These are phyloP conservation scores for Pseudochaenichthys georgianus DNA, from an alignment of 2,797 vertebrate genomes.

Conservation along the genomic window DNA sequence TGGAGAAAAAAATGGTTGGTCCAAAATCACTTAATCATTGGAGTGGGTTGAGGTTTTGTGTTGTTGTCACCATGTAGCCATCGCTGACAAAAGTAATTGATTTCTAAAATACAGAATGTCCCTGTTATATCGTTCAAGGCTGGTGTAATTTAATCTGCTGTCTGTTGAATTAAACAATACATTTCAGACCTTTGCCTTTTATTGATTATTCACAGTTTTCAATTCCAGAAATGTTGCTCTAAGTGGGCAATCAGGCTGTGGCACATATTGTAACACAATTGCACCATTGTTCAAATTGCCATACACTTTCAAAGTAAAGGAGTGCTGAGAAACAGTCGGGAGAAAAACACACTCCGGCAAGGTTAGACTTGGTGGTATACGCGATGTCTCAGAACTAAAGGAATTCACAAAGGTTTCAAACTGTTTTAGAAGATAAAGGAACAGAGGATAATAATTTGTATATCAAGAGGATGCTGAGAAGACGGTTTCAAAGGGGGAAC, in stretches of 20 bases:
- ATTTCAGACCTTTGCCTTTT: not conserved
- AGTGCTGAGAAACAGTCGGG: not conserved
- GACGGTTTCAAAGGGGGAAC: slow-evolving; percentile 46
- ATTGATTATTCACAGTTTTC: not conserved
- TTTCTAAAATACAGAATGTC: slow-evolving; percentile 21
- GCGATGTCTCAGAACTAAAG: slow-evolving; percentile 25
- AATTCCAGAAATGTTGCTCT: not conserved
- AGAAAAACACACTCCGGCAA: not conserved
- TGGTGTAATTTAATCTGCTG: slow-evolving; percentile 7
- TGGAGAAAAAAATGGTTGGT: slow-evolving; percentile 29
- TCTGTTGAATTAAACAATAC: slow-evolving; percentile 19
- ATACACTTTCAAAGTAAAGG: slow-evolving; percentile 5
- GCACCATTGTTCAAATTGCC: not conserved
- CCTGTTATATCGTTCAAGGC: slow-evolving; percentile 15
- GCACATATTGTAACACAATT: not conserved
- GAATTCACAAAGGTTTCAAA: slow-evolving; percentile 17
- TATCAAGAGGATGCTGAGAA: slow-evolving; percentile 35
- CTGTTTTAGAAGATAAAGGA: slow-evolving; percentile 6
- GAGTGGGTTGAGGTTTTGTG: slow-evolving; percentile 22
- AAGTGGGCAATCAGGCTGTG: not conserved
- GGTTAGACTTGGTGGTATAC: not conserved
- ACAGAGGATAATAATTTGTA: slow-evolving; percentile 27
- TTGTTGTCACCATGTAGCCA: slow-evolving; percentile 15
- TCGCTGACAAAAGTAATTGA: slow-evolving; percentile 7
- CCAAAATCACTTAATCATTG: slow-evolving; percentile 11